Evolutionary conservation across 2,888 invertebrate species (phyloP).

Genomic region (Drosophila quinaria): DNA sequence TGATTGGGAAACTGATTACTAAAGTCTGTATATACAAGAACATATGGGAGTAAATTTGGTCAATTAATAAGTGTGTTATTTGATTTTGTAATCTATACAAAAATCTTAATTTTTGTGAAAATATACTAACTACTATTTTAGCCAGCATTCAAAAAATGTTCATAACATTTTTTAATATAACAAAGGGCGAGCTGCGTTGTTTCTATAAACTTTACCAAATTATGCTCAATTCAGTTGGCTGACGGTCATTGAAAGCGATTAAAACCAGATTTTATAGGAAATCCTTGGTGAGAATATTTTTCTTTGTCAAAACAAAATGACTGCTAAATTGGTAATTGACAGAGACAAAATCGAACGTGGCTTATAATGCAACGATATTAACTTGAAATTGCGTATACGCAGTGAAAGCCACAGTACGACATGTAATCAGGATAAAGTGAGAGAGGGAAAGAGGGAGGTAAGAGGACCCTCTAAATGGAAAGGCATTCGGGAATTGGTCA

Average conservation of each 20-base stretch:
- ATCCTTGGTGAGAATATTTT: constrained; percentile 11
- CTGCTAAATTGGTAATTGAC: constrained; percentile 52
- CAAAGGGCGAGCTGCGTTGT: no score
- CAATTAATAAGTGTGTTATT: no score
- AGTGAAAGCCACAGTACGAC: constrained; percentile 19
- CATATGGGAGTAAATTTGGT: no score
- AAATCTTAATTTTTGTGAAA: no score
- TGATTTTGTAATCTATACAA: no score
- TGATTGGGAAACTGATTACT: no score
- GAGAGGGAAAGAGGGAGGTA: neutral
- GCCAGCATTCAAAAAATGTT: no score
- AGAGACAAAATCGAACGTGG: constrained; percentile 54
- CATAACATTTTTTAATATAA: no score
- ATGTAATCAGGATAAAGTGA: constrained; percentile 3
- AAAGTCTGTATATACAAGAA: no score
- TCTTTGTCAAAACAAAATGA: constrained; percentile 28
- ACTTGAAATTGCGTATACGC: constrained; percentile 67
- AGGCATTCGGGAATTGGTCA: constrained; percentile 34
- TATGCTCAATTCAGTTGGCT: neutral
- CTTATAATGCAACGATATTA: constrained; percentile 69
- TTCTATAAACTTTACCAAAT: neutral
- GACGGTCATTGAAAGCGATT: constrained; percentile 52
- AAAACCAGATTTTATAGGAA: constrained; percentile 67
- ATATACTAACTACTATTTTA: neutral
- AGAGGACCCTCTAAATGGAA: constrained; percentile 33